phyloP scores from a whole-genome alignment of 2,888 invertebrate species.

The Trichopoda pennipes region DNA sequence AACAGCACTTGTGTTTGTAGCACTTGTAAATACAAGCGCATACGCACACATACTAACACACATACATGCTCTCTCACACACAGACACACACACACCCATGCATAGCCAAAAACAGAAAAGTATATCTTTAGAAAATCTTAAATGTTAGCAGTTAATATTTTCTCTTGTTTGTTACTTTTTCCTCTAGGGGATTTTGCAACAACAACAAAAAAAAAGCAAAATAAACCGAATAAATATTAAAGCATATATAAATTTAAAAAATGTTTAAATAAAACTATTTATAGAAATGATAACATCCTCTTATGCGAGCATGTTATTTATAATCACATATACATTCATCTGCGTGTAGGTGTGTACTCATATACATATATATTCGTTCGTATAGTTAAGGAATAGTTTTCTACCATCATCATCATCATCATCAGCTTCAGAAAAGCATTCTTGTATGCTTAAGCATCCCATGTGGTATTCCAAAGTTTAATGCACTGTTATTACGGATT shows the following conservation, averaged over 20 bases:
- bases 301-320: conserved; percentile 5
- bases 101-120: conserved; percentile 5
- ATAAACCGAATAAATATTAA: conserved; percentile 20
- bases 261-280: conserved; percentile 55
- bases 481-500: conserved; percentile 55
- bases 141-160: conserved; percentile 61
- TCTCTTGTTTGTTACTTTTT: conserved; percentile 39
- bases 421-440: conserved; percentile 33
- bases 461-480: conserved; percentile 65
- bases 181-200: conserved; percentile 29
- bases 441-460: conserved; percentile 46
- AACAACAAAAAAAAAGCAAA: no score
- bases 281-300: not conserved
- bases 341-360: not conserved
- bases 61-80: no score
- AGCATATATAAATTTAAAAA: conserved; percentile 47
- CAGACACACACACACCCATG: conserved; percentile 3
- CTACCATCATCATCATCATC: conserved; percentile 4
- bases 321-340: not conserved
- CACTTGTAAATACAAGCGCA: no score
- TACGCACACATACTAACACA: no score
- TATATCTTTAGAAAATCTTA: conserved; percentile 49
- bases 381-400: conserved; percentile 45
- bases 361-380: conserved; percentile 11
- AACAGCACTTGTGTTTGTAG: no score